Percentiles rank a stretch among this genome's conserved stretches.
Evolutionary conservation across 2,113 vertebrate genomes (phyloP).

Genomic region (Numenius arquata): DNA sequence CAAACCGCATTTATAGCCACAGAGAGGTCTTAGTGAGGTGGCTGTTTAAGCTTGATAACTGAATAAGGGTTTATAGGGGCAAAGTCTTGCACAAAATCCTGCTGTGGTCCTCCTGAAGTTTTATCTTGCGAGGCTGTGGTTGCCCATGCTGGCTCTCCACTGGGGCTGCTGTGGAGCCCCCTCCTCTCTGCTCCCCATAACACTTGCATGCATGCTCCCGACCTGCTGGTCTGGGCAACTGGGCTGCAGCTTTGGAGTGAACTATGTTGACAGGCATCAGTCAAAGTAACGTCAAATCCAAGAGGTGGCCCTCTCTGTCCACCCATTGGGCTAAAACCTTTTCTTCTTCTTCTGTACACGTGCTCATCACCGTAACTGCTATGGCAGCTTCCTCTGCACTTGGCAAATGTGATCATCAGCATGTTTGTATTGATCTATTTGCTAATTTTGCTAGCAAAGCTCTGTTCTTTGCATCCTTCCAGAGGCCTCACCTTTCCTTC

Average conservation of each 20-base stretch:
- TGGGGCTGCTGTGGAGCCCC: fast-evolving
- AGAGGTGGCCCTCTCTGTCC: not conserved
- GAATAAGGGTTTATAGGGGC: not conserved
- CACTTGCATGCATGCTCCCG: fast-evolving
- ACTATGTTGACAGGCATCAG: fast-evolving
- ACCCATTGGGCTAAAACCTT: not conserved
- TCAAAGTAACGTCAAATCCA: not conserved
- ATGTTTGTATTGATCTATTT: not conserved
- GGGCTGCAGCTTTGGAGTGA: not conserved
- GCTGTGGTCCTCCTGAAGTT: not conserved
- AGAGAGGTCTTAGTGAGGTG: not conserved
- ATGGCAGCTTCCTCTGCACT: not conserved
- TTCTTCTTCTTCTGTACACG: not conserved
- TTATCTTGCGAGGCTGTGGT: not conserved
- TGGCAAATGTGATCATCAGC: not conserved
- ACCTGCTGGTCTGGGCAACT: not conserved
- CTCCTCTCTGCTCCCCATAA: fast-evolving
- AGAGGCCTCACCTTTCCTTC: not conserved
- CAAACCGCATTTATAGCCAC: not conserved
- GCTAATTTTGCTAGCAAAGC: not conserved
- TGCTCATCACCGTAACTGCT: not conserved
- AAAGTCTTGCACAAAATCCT: not conserved
- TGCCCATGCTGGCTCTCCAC: fast-evolving
- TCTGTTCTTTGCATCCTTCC: not conserved
- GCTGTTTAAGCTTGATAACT: not conserved